Conservation (phyloP, 2,888 invertebrate genomes). For the Syrphus vitripennis region DNA sequence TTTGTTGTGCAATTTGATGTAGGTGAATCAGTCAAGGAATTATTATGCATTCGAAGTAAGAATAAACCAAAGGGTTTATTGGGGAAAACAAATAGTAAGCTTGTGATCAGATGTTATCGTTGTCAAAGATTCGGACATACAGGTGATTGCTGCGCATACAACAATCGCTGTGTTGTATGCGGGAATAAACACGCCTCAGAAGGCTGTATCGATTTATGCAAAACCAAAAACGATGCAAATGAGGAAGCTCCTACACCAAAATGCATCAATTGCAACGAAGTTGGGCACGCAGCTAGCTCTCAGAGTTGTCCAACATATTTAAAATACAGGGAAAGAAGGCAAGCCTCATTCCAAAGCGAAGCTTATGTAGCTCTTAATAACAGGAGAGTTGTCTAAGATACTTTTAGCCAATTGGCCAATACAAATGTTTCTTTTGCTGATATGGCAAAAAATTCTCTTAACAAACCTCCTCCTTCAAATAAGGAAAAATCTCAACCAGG, state of each 20-base stretch:
- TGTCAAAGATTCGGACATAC: too few species aligned
- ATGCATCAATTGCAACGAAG: not conserved
- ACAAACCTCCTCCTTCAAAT: not conserved
- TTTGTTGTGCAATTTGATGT: slow-evolving; percentile 10
- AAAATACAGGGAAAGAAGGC: not conserved
- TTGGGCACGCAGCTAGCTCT: not conserved
- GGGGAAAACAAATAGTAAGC: slow-evolving; percentile 1
- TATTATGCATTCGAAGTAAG: not conserved
- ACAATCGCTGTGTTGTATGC: slow-evolving; percentile 8
- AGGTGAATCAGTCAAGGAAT: not conserved
- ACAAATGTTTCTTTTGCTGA: not conserved
- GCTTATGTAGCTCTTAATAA: not conserved
- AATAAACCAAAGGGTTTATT: slow-evolving; percentile 7
- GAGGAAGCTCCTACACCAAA: not conserved
- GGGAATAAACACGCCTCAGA: not conserved
- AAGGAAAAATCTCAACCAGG: not conserved
- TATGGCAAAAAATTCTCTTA: not conserved
- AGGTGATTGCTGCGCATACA: slow-evolving; percentile 17
- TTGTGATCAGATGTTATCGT: slow-evolving; percentile 3
- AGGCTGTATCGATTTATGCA: not conserved
- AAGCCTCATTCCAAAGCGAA: not conserved
- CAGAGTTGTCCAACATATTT: not conserved
- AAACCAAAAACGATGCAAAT: not conserved
- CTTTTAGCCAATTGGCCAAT: not conserved
- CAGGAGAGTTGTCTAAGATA: not conserved